Conservation (phyloP, 2,888 invertebrate species). For the Synergus umbraculus region DNA sequence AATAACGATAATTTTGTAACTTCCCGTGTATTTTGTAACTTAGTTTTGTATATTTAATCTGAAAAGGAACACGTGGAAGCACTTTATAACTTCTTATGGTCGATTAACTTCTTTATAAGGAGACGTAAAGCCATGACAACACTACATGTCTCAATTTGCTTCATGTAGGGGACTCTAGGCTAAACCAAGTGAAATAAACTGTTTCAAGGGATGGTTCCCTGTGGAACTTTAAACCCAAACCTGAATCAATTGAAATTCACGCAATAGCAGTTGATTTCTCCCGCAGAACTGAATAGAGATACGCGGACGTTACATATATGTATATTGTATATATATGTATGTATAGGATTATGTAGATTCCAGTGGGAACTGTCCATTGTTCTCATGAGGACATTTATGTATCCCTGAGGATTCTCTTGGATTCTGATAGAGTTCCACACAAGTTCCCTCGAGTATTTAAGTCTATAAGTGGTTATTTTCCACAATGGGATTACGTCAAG, state of each 20-base stretch:
- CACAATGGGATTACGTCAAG: too few species aligned
- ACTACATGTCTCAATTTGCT: not conserved
- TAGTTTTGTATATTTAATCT: not conserved
- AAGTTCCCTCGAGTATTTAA: not conserved
- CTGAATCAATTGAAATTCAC: conserved; percentile 8
- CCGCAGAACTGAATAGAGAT: not conserved
- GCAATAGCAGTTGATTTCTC: not conserved
- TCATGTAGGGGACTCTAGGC: not conserved
- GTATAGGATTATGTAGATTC: not conserved
- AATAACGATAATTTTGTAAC: not conserved
- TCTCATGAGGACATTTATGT: not conserved
- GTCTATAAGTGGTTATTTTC: conserved; percentile 1
- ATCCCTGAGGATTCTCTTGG: not conserved
- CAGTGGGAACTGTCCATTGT: not conserved
- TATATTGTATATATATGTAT: not conserved
- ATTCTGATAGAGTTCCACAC: conserved; percentile 2
- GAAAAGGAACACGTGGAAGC: not conserved
- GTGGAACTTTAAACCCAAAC: not conserved
- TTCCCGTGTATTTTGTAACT: not conserved
- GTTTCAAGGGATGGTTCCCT: not conserved
- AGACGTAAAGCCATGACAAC: not conserved
- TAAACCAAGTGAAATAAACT: conserved; percentile 8
- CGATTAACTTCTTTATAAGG: not conserved
- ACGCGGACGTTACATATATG: not conserved
- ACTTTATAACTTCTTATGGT: not conserved